Evolutionary conservation across 2,797 vertebrate species (phyloP).

Genomic region (Parambassis ranga): DNA sequence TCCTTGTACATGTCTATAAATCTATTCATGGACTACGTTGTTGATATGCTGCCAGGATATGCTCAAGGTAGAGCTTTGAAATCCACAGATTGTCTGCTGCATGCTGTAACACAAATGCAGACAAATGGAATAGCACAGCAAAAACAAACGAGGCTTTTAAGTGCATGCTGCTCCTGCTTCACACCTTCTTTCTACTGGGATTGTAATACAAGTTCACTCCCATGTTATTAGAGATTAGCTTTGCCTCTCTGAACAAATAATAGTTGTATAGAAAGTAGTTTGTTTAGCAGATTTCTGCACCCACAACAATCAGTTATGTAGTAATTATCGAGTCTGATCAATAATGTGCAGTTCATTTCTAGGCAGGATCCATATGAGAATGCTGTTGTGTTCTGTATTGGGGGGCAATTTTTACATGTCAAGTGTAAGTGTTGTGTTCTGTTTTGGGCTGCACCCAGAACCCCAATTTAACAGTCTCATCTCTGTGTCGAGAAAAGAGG

Average conservation of each 20-base stretch:
- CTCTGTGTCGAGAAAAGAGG: neutral
- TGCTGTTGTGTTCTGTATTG: neutral
- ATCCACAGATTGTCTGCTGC: neutral
- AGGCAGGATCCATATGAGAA: neutral
- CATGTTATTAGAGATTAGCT: neutral
- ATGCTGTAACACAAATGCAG: neutral
- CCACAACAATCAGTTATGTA: neutral
- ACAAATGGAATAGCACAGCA: neutral
- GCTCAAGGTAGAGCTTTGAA: neutral
- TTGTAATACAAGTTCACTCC: neutral
- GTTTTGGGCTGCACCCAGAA: neutral
- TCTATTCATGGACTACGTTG: constrained; percentile 21
- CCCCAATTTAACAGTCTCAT: constrained; percentile 24
- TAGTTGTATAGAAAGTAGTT: neutral
- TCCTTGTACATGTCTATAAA: constrained; percentile 12
- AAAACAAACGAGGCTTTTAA: neutral
- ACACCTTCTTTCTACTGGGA: neutral
- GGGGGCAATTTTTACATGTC: neutral
- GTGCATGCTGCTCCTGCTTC: neutral
- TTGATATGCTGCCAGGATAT: constrained; percentile 28
- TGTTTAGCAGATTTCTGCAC: neutral
- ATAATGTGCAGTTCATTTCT: too few species aligned
- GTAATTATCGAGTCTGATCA: too few species aligned
- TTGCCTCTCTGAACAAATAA: neutral
- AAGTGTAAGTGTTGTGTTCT: neutral